phyloP scores from a whole-genome alignment of 2,113 vertebrate species.

The Xyliphius kryptos region DNA sequence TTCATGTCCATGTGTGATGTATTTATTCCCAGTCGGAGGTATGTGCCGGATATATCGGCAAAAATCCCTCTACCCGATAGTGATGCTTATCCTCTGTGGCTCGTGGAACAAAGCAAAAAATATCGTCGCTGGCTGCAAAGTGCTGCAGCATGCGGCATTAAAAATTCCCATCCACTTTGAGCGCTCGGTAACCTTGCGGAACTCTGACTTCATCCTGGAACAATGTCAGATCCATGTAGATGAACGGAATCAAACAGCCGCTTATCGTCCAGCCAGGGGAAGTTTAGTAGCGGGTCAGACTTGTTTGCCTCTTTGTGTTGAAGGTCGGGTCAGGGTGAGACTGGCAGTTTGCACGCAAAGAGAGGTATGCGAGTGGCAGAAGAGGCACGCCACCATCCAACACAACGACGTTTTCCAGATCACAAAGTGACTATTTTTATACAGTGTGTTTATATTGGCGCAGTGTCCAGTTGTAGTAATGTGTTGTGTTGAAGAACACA shows the following conservation, averaged over 20 bases:
- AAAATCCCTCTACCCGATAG: too few relatives aligned
- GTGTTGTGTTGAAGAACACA: too few relatives aligned
- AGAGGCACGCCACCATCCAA: constrained; percentile 17
- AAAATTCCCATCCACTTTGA: constrained; percentile 45
- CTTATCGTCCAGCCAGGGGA: constrained; percentile 72
- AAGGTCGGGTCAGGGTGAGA: constrained; percentile 74
- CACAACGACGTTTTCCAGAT: constrained; percentile 38
- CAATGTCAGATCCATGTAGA: constrained; percentile 83
- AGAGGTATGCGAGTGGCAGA: constrained; percentile 34
- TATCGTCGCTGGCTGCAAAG: constrained; percentile 44
- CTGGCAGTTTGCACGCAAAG: constrained; percentile 32
- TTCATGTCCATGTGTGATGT: too few relatives aligned
- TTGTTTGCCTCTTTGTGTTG: constrained; percentile 68
- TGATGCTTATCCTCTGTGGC: constrained; percentile 37
- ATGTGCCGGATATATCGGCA: too few relatives aligned
- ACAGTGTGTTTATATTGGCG: constrained; percentile 32
- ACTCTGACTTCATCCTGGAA: constrained; percentile 72
- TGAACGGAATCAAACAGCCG: constrained; percentile 80
- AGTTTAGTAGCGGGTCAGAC: constrained; percentile 63
- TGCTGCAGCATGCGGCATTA: constrained; percentile 38
- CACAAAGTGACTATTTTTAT: constrained; percentile 38
- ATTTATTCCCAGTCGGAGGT: too few relatives aligned
- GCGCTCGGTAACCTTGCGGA: constrained; percentile 66
- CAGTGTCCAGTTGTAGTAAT: too few relatives aligned
- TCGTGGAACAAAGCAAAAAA: constrained; percentile 44